phyloP scores from a whole-genome alignment of 2,113 vertebrate species.

The Xerus inauris region DNA sequence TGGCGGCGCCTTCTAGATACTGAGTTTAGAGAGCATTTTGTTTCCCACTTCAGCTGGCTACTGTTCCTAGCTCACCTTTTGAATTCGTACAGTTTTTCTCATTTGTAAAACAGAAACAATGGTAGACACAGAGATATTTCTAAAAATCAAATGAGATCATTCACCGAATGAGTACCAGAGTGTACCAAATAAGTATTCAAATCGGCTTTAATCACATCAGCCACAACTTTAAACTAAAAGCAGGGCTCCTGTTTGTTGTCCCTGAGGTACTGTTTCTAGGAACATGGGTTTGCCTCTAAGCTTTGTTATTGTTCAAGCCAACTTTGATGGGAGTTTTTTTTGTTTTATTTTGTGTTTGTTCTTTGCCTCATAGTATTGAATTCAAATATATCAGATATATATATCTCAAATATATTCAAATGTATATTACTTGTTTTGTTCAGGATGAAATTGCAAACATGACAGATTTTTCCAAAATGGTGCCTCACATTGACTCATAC shows the following conservation, averaged over 20 bases:
- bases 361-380: neutral
- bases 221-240: too few relatives aligned
- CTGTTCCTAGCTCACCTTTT: neutral
- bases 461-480: neutral
- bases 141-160: neutral
- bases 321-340: neutral
- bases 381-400: neutral
- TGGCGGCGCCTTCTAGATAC: neutral
- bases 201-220: neutral
- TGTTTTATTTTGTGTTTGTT: too few relatives aligned
- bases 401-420: too few relatives aligned
- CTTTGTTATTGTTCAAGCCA: neutral
- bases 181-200: neutral
- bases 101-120: neutral
- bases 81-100: neutral
- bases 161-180: too few relatives aligned
- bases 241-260: neutral
- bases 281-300: neutral
- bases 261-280: neutral
- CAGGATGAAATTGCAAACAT: neutral
- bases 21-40: neutral
- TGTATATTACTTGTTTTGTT: neutral
- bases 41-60: too few relatives aligned
- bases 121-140: neutral
- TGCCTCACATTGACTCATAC: neutral